Percentiles rank a stretch among this genome's conserved stretches.
These are phyloP conservation scores for Mastigias papua DNA, from an alignment of 30 jellyfish, hydroid and myxozoan species.

Conservation along the genomic window DNA sequence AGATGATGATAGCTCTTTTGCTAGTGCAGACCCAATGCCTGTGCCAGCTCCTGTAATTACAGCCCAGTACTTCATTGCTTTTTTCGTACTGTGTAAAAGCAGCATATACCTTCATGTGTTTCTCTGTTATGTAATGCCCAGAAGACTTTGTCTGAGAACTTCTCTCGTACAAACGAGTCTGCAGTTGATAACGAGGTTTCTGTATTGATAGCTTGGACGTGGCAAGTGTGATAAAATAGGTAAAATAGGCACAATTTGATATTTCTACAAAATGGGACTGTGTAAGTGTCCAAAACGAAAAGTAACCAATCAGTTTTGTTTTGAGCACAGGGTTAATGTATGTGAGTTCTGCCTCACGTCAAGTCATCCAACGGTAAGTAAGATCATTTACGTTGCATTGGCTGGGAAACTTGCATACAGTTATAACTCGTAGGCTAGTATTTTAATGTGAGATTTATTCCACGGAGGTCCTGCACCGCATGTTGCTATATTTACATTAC, in stretches of 20 bases:
- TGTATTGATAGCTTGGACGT: neutral
- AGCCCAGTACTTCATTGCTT: slow-evolving; percentile 49
- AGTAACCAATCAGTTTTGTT: slow-evolving; percentile 97
- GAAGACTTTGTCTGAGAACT: neutral
- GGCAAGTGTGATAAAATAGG: neutral
- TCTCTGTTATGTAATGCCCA: neutral
- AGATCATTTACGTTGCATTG: no score
- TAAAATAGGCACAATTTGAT: neutral
- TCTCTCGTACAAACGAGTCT: neutral
- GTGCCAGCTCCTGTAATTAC: slow-evolving; percentile 73
- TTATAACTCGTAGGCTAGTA: no score
- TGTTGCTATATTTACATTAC: no score
- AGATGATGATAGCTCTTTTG: slow-evolving; percentile 40
- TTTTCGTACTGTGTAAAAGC: no score
- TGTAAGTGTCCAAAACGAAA: slow-evolving; percentile 96
- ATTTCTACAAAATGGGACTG: slow-evolving; percentile 76
- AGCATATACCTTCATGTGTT: no score
- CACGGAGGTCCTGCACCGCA: no score
- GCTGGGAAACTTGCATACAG: no score
- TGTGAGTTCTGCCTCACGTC: slow-evolving; percentile 94
- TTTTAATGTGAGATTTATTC: no score
- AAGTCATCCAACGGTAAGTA: slow-evolving; percentile 88
- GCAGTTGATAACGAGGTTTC: neutral
- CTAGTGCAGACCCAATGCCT: slow-evolving; percentile 61
- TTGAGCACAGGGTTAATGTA: slow-evolving; percentile 96